phyloP scores from a whole-genome alignment of 2,113 vertebrate species.

The Podilymbus podiceps region DNA sequence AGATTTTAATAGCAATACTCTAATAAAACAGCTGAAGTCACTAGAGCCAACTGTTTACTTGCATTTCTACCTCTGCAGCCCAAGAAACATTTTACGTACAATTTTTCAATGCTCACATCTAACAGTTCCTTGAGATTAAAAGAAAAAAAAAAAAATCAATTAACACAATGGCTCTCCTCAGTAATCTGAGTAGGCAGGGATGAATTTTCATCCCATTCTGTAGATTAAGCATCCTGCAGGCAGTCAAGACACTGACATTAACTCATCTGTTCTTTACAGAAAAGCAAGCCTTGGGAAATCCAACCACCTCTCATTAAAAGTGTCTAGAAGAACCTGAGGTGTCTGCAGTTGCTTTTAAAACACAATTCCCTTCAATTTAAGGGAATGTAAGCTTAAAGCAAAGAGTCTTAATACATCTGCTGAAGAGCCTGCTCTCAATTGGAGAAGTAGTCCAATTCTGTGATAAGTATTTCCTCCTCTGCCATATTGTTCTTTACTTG shows the following conservation, averaged over 20 bases:
- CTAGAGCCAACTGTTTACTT: not conserved
- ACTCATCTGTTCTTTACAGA: not conserved
- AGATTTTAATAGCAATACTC: not conserved
- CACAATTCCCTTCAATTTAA: not conserved
- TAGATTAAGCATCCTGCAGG: not conserved
- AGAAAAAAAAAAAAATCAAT: not conserved
- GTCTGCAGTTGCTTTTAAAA: not conserved
- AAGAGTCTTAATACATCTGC: not conserved
- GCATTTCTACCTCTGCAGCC: not conserved
- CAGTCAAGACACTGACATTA: not conserved
- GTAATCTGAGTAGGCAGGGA: not conserved
- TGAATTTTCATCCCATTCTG: not conserved
- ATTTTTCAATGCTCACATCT: not conserved
- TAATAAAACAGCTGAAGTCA: not conserved
- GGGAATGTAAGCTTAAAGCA: not conserved
- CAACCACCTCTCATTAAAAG: not conserved
- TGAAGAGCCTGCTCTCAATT: not conserved
- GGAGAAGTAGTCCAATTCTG: not conserved
- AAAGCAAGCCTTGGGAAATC: not conserved
- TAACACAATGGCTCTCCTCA: not conserved
- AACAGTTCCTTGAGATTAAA: not conserved
- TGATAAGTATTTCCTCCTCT: not conserved
- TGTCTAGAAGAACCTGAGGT: not conserved
- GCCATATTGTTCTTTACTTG: not conserved
- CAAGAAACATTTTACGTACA: not conserved